Evolutionary conservation across 2,888 invertebrate genomes (phyloP), one percentile per base, ranked within the genome.

Genomic region (Pterostichus madidus): DNA sequence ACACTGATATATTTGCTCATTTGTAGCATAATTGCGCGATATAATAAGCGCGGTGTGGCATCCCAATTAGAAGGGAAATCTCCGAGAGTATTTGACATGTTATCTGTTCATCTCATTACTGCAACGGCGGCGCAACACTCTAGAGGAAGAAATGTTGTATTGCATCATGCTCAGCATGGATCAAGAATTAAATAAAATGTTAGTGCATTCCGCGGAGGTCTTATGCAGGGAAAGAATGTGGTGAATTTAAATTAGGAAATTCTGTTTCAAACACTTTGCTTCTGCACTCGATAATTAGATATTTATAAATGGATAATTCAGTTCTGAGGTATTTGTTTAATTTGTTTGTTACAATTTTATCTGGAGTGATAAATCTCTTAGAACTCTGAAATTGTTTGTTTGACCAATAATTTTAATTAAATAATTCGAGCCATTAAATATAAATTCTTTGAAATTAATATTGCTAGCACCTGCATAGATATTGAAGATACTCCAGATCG

Each of bases 121-220:
- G 31, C 15, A 64, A 11, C 71, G n/a, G 31, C 46, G 44, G 31
- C 24, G 49, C 75, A 32, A 75, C 52, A 52, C 13, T 5, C 39
- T 0, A 24, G 52, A 75, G 10, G 49, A 49, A 75, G 75, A 75
- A 75, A 53, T 71, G 68, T 71, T 71, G 64, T 64, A 73, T 73
- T 73, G 73, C 73, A 73, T 75, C 75, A 75, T 71, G 68, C 68
- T 71, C 68, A 71, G 44, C 68, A 64, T 17, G 73, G 35, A 75
- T 75, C 52, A 75, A 13, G 53, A 75, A 75, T 75, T 49, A 75
- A 75, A 75, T 75, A 75, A 75, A 75, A 75, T 75, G 75, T 75
- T 75, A 32, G 53, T 52, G 75, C 75, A 75, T 75, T 52, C 68
- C 68, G 11, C n/a, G 6, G 59, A 44, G 44, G 17, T 17, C 44